phyloP scores from a whole-genome alignment of 2,113 vertebrate genomes.

The Callionymus lyra region DNA sequence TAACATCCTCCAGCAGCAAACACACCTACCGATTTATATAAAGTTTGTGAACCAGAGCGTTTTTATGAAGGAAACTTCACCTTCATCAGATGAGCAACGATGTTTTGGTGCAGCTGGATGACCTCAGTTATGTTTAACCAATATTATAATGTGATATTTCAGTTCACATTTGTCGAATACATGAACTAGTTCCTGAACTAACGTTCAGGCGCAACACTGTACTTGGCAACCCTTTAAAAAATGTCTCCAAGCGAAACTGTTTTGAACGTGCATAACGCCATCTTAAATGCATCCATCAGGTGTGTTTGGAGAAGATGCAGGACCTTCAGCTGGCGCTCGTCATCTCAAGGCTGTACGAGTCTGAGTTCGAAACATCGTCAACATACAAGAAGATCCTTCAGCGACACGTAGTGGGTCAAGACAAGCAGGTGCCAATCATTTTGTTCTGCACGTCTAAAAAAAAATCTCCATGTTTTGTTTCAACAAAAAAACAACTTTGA shows the following conservation, averaged over 20 bases:
- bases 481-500: neutral
- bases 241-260: no score
- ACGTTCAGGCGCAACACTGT: no score
- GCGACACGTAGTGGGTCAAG: conserved; percentile 79
- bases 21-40: no score
- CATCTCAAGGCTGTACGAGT: conserved; percentile 87
- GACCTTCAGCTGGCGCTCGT: conserved; percentile 91
- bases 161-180: no score
- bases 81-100: no score
- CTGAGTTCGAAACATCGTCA: conserved; percentile 83
- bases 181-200: no score
- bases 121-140: neutral
- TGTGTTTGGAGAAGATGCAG: conserved; percentile 91
- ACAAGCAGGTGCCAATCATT: conserved; percentile 50
- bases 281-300: conserved; percentile 67
- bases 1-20: no score
- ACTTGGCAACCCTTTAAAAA: no score
- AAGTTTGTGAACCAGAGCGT: no score
- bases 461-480: neutral
- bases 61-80: no score
- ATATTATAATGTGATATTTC: neutral
- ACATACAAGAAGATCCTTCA: conserved; percentile 85
- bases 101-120: no score
- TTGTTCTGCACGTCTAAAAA: neutral
- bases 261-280: no score